Percentiles rank a stretch among this genome's conserved stretches.
These are phyloP conservation scores for Lissocephala sabroskyi DNA, from an alignment of 2,888 invertebrate species.

Conservation along the genomic window DNA sequence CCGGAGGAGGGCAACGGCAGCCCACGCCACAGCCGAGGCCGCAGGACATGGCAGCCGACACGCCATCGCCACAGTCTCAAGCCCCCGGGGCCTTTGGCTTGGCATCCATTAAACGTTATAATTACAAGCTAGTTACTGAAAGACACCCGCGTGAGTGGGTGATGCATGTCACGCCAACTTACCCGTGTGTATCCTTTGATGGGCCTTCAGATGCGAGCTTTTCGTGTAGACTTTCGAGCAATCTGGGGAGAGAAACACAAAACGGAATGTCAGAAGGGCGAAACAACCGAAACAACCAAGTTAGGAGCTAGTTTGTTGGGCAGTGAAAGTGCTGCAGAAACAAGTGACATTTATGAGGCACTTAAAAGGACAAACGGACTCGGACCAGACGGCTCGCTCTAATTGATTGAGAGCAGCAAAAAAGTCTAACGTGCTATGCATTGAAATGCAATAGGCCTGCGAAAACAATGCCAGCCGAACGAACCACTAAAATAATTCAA, in stretches of 20 bases:
- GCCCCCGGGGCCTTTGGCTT: too few species aligned
- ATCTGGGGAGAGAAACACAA: constrained; percentile 73
- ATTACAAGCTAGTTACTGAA: constrained; percentile 8
- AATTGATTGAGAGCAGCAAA: constrained; percentile 37
- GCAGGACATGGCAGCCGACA: constrained; percentile 8
- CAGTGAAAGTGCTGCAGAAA: constrained; percentile 46
- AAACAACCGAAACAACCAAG: too few species aligned
- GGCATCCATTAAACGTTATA: constrained; percentile 10
- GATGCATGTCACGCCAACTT: constrained; percentile 54
- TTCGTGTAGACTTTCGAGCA: constrained; percentile 98
- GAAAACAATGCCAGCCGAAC: constrained; percentile 17
- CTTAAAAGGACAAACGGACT: constrained; percentile 55
- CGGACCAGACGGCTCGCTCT: constrained; percentile 41
- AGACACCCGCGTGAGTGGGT: not conserved
- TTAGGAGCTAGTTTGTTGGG: too few species aligned
- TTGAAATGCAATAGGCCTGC: constrained; percentile 13
- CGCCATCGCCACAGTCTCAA: constrained; percentile 16
- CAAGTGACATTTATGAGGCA: constrained; percentile 57
- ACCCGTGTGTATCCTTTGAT: constrained; percentile 98
- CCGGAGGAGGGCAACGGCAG: not conserved
- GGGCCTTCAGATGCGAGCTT: constrained; percentile 97
- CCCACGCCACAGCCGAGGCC: constrained; percentile 32
- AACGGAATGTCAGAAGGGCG: too few species aligned
- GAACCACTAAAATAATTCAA: constrained; percentile 1
- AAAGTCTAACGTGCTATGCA: constrained; percentile 48